Base-by-base conservation (phyloP, 2,888 invertebrate genomes). In the Colletes collaris region DNA sequence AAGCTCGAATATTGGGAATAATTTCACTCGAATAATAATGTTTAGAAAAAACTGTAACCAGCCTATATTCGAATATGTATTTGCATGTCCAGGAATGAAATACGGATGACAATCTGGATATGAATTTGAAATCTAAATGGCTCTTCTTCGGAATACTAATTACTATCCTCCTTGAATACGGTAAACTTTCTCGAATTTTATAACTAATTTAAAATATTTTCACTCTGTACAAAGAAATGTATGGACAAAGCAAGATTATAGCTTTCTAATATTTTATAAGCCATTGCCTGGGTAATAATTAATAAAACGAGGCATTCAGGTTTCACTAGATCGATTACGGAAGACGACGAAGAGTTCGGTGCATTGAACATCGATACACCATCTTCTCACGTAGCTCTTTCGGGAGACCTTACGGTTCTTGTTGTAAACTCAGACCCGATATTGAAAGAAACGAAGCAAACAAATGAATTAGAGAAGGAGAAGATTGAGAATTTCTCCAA, bases 401-500 rank as follows among this genome's bases (percentile, higher is more conserved):
- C 96, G 85, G 97, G 97, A 83, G 97, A 97, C 93, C 95, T 97
- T 77, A 96, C 95, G 91, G 95, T 97, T 85, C 95, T 95, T 92
- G 95, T 97, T 87, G 90, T 93, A 64, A 94, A 76, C 35, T 71
- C 73, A 4, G 52, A 75, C 40, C 65, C 81, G 49, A 58, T 35
- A 1, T 63, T 52, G 6, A 27, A 50, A n/a, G 66, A 69, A 50
- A 37, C 37, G 49, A 19, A 60, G 37, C 72, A 40, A 49, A 59
- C 53, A 55, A 44, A 66, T n/a, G 66, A 56, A 10, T 67, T 69
- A 4, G 60, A 67, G 11, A 49, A 44, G n/a, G 62, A 52, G 13
- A 49, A 16, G 3, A n/a, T 55, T 0, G 55, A 52, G 16, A 52
- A 46, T 58, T 50, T 64, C 19, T 27, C 71, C 8, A 63, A 76